Percentiles rank a stretch among this genome's conserved stretches.
Conservation (phyloP, 2,888 invertebrate species). For the Heliconius cydno region DNA sequence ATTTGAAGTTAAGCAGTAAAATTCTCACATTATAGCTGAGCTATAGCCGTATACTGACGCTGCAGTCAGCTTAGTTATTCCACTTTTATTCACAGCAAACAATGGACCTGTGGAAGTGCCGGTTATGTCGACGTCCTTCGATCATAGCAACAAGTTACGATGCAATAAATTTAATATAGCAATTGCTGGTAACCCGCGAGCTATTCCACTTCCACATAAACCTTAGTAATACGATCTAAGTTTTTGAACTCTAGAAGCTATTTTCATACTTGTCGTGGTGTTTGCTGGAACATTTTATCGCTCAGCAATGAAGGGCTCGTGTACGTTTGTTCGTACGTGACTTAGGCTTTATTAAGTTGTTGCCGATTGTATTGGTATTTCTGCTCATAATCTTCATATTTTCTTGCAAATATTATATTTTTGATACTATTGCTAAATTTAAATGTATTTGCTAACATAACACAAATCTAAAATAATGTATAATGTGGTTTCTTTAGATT, state of each 20-base stretch:
- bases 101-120: conserved; percentile 71
- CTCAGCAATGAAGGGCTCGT: conserved; percentile 50
- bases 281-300: conserved; percentile 51
- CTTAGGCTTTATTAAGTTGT: conserved; percentile 48
- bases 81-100: conserved; percentile 76
- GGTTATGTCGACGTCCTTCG: conserved; percentile 69
- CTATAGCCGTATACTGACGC: conserved; percentile 56
- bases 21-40: conserved; percentile 58
- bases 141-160: conserved; percentile 78
- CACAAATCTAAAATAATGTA: background rate
- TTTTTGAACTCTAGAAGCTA: conserved; percentile 54
- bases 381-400: conserved; percentile 22
- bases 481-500: background rate
- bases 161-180: conserved; percentile 78
- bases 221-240: conserved; percentile 54
- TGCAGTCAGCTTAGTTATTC: conserved; percentile 59
- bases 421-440: background rate
- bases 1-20: conserved; percentile 50
- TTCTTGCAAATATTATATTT: background rate
- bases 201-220: conserved; percentile 53
- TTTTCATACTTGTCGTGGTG: conserved; percentile 53
- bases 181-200: conserved; percentile 75
- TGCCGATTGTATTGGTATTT: conserved; percentile 45
- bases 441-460: background rate
- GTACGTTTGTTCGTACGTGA: conserved; percentile 51